Percentiles rank a stretch among this genome's conserved stretches.
These are phyloP conservation scores for Hartigia nigra DNA, from an alignment of 2,888 invertebrate species.

Conservation along the genomic window DNA sequence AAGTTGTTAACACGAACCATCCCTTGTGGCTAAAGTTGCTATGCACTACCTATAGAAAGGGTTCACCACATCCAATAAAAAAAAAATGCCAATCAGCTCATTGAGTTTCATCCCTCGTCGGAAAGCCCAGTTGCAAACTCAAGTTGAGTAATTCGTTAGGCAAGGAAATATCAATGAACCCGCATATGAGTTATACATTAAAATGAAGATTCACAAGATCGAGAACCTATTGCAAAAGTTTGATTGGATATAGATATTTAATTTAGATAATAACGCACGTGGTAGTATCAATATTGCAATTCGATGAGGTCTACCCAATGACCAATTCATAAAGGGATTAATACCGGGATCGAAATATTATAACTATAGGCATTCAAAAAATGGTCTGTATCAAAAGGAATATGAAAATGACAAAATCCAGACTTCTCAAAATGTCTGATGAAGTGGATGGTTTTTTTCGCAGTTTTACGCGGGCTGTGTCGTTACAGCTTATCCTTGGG, in stretches of 20 bases:
- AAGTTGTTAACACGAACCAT: neutral
- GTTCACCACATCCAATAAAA: neutral
- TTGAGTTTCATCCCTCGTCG: neutral
- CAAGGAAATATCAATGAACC: neutral
- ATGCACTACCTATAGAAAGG: neutral
- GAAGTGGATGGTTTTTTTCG: neutral
- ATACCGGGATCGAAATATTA: neutral
- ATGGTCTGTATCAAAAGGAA: neutral
- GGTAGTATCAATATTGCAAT: neutral
- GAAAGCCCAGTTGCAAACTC: neutral
- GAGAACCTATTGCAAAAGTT: conserved; percentile 31
- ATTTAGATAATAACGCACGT: conserved; percentile 30
- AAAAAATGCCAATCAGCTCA: neutral
- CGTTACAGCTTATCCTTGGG: conserved; percentile 3
- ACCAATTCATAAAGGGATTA: neutral
- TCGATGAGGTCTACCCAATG: neutral
- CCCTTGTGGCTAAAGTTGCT: neutral
- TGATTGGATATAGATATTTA: conserved; percentile 36
- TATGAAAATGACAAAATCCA: neutral
- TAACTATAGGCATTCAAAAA: neutral
- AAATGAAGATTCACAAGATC: neutral
- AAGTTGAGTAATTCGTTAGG: neutral
- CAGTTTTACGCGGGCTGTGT: neutral
- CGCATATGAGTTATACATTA: neutral
- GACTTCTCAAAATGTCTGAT: neutral